These are phyloP conservation scores for Lutjanus campechanus DNA, from an alignment of 2,797 vertebrate species.

Conservation along the genomic window DNA sequence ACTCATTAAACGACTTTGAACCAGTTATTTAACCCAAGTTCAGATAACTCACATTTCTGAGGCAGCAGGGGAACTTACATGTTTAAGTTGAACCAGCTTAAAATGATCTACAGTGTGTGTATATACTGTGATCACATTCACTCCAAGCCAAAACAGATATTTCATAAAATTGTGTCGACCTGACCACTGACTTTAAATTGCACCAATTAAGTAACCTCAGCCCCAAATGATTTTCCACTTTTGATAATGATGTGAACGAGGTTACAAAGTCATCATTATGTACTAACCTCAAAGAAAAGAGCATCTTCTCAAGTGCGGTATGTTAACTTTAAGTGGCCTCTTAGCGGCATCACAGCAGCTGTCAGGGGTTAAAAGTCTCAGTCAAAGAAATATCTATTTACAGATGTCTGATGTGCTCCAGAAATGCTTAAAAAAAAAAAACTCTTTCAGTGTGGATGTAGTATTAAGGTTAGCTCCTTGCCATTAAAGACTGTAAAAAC, in stretches of 20 bases:
- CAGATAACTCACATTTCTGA: too few relatives aligned
- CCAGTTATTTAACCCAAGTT: too few relatives aligned
- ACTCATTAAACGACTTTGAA: too few relatives aligned
- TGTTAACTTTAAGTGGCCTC: constrained; percentile 5
- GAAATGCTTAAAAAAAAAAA: neutral
- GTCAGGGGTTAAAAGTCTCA: neutral
- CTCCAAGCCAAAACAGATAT: neutral
- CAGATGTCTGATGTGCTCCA: neutral
- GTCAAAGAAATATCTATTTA: neutral
- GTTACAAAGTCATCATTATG: neutral
- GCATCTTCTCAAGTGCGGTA: neutral
- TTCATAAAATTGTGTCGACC: neutral
- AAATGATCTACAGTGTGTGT: too few relatives aligned
- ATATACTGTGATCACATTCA: neutral
- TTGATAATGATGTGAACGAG: constrained; percentile 20
- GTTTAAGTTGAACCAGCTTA: too few relatives aligned
- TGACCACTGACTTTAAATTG: neutral
- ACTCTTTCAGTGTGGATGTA: neutral
- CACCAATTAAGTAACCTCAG: constrained; percentile 19
- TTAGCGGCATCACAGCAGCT: neutral
- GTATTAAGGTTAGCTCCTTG: constrained; percentile 3
- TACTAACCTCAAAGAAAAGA: constrained; percentile 4
- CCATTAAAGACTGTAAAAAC: neutral
- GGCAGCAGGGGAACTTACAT: too few relatives aligned
- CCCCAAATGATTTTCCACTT: neutral